Percentiles rank a stretch among this genome's conserved stretches.
phyloP scores from a whole-genome alignment of 2,888 invertebrate species.

The Drosophila eohydei region DNA sequence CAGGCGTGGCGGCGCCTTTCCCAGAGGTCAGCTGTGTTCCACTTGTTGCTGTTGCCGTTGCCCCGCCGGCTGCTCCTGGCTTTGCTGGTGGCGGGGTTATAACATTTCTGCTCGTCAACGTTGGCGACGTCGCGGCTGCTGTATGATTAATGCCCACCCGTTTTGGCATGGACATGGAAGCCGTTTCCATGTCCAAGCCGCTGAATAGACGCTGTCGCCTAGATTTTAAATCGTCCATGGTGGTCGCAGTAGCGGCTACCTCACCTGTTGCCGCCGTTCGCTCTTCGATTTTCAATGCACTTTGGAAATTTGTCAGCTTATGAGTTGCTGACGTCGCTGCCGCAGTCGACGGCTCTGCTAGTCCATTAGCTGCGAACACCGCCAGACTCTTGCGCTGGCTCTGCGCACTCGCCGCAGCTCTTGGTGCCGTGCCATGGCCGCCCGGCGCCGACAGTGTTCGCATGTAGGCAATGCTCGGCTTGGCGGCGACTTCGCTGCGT shows the following conservation, averaged over 20 bases:
- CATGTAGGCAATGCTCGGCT: constrained; percentile 81
- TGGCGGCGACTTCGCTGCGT: constrained; percentile 71
- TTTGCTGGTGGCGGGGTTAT: constrained; percentile 68
- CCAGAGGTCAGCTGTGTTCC: constrained; percentile 59
- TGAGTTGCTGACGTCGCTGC: constrained; percentile 60
- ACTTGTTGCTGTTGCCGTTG: constrained; percentile 16
- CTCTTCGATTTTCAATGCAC: constrained; percentile 83
- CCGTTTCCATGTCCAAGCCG: constrained; percentile 80
- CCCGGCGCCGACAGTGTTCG: constrained; percentile 83
- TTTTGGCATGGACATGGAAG: constrained; percentile 80
- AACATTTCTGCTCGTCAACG: constrained; percentile 63
- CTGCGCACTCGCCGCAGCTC: constrained; percentile 51
- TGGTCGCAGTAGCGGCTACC: constrained; percentile 46
- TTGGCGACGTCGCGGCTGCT: constrained; percentile 69
- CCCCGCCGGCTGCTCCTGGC: constrained; percentile 18
- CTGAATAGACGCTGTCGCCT: constrained; percentile 82
- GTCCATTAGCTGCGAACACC: constrained; percentile 55
- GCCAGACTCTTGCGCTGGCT: constrained; percentile 70
- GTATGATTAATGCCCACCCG: constrained; percentile 83
- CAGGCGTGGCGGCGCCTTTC: constrained; percentile 63
- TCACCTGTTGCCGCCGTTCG: constrained; percentile 51
- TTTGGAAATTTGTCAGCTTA: constrained; percentile 82
- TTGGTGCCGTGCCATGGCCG: constrained; percentile 46
- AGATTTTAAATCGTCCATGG: constrained; percentile 76
- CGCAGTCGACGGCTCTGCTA: constrained; percentile 46